Evolutionary conservation across 2,888 invertebrate genomes (phyloP).

Genomic region (Lithophane leautieri): DNA sequence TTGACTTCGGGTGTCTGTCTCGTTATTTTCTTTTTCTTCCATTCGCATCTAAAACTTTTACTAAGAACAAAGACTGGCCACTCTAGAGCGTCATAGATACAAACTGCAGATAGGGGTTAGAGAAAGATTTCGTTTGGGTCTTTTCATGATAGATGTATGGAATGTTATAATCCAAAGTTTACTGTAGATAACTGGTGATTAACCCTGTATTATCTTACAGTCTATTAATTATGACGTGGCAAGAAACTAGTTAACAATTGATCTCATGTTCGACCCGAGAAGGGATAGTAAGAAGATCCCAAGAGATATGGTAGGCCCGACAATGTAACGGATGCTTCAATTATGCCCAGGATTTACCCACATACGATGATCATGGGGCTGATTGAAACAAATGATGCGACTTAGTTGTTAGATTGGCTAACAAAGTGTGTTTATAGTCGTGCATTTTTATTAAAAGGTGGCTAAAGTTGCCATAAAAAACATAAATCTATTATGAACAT

Average conservation of each 20-base stretch:
- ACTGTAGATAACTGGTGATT: constrained; percentile 13
- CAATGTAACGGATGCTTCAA: constrained; percentile 59
- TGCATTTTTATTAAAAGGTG: background rate
- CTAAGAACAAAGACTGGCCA: constrained; percentile 25
- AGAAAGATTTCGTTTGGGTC: constrained; percentile 3
- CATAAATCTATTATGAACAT: background rate
- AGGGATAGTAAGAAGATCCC: constrained; percentile 12
- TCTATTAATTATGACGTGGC: constrained; percentile 6
- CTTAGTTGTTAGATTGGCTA: constrained; percentile 19
- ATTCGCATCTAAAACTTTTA: constrained; percentile 35
- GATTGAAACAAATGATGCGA: constrained; percentile 57
- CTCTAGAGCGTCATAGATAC: constrained; percentile 17
- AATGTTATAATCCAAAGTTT: constrained; percentile 17
- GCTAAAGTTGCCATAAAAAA: background rate
- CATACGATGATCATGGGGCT: constrained; percentile 19
- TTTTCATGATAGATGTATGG: constrained; percentile 16
- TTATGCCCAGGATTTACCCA: constrained; percentile 52
- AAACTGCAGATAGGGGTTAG: constrained; percentile 8
- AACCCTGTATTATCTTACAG: constrained; percentile 12
- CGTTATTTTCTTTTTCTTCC: constrained; percentile 44
- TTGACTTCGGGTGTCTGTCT: constrained; percentile 60
- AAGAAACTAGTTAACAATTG: constrained; percentile 15
- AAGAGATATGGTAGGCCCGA: constrained; percentile 18
- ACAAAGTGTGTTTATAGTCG: background rate
- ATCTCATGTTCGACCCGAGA: background rate